These are phyloP conservation scores for Physocephala rufipes DNA, from an alignment of 2,888 invertebrate genomes.

Conservation along the genomic window DNA sequence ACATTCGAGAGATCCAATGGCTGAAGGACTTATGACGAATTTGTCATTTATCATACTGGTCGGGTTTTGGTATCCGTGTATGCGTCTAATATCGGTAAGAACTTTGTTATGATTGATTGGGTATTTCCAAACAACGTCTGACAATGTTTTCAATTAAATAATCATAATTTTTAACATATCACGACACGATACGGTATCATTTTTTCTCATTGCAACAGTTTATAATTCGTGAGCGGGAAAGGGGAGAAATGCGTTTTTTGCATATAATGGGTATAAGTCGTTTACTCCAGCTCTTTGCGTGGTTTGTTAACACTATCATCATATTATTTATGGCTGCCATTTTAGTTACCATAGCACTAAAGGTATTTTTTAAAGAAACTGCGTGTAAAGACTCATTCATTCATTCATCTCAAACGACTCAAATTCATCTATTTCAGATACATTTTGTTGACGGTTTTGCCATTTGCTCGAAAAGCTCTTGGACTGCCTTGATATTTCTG, in stretches of 20 bases:
- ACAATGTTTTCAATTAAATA: no score
- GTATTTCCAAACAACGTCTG: neutral
- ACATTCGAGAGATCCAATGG: slow-evolving; percentile 72
- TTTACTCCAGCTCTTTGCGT: slow-evolving; percentile 82
- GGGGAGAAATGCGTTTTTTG: slow-evolving; percentile 62
- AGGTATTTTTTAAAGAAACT: no score
- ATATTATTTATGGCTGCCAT: slow-evolving; percentile 71
- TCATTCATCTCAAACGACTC: no score
- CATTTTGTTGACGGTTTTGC: slow-evolving; percentile 63
- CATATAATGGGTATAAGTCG: slow-evolving; percentile 85
- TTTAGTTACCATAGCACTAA: slow-evolving; percentile 68
- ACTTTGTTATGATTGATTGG: no score
- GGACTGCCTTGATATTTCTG: slow-evolving; percentile 70
- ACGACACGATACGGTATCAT: neutral
- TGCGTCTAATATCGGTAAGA: slow-evolving; percentile 62
- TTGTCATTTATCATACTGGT: slow-evolving; percentile 79
- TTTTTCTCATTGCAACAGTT: neutral
- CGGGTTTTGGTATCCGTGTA: slow-evolving; percentile 76
- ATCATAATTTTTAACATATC: neutral
- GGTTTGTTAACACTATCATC: slow-evolving; percentile 79
- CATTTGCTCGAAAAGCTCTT: slow-evolving; percentile 5
- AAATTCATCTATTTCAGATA: slow-evolving; percentile 44
- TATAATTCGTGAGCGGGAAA: slow-evolving; percentile 44
- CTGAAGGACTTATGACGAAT: slow-evolving; percentile 71
- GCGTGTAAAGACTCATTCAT: no score